phyloP scores from a whole-genome alignment of 1,140 invertebrate species.

The Chrysomallon squamiferum region DNA sequence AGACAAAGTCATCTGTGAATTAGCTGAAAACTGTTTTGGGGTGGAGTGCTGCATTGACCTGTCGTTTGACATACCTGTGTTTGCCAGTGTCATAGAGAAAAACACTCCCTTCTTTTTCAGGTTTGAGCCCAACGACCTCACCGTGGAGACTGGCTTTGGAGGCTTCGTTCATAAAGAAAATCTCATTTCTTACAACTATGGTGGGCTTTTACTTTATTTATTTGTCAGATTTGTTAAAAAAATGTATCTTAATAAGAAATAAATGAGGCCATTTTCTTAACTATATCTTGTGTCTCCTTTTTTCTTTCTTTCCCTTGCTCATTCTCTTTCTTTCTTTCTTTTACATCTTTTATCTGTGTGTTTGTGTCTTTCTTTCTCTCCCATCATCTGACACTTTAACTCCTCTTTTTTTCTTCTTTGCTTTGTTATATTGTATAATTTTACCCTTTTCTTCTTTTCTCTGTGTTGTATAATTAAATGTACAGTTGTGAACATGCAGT shows the following conservation, averaged over 20 bases:
- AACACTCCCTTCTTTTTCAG: constrained; percentile 25
- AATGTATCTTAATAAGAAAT: neutral
- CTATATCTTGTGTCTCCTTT: too few species aligned
- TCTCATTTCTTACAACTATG: constrained; percentile 26
- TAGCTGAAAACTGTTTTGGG: constrained; percentile 32
- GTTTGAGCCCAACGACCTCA: constrained; percentile 32
- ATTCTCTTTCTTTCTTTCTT: too few species aligned
- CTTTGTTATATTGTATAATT: too few species aligned
- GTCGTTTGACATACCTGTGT: constrained; percentile 24
- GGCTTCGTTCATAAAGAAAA: constrained; percentile 18
- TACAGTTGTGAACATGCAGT: too few species aligned
- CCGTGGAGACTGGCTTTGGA: constrained; percentile 25
- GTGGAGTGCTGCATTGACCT: constrained; percentile 35
- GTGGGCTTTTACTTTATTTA: constrained; percentile 5
- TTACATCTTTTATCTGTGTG: too few species aligned
- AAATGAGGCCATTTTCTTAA: too few species aligned
- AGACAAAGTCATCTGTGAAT: constrained; percentile 27
- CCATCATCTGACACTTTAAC: too few species aligned
- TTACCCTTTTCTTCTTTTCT: too few species aligned
- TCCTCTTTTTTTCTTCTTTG: too few species aligned
- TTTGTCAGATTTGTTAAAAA: neutral
- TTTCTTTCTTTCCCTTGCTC: too few species aligned
- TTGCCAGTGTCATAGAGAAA: constrained; percentile 8
- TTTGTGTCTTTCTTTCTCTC: too few species aligned
- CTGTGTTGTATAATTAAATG: too few species aligned